Conservation (phyloP, 2,113 vertebrate species). For the Alectura lathami region DNA sequence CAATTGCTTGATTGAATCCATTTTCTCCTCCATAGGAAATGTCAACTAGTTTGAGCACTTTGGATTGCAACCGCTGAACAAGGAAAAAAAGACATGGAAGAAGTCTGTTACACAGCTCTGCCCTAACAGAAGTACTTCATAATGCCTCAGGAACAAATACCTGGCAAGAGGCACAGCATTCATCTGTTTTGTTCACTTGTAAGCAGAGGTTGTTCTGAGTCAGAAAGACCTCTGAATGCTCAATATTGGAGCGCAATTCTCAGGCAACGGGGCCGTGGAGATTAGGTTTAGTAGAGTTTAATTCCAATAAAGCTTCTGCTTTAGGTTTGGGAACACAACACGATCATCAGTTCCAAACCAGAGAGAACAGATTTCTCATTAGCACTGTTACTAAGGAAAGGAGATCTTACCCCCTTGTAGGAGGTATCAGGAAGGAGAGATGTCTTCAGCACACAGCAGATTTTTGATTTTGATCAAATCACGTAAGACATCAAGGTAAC, state of each 20-base stretch:
- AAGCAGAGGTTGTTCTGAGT: neutral
- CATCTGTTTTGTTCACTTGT: neutral
- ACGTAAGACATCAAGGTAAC: neutral
- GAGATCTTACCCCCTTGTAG: neutral
- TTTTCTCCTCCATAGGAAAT: slow-evolving; percentile 99
- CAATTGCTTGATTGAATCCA: slow-evolving; percentile 99
- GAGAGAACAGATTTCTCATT: neutral
- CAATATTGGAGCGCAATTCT: neutral
- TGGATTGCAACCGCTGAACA: slow-evolving; percentile 92
- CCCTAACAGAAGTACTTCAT: neutral
- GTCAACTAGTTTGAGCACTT: slow-evolving; percentile 99
- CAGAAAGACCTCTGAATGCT: neutral
- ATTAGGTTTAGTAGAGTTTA: neutral
- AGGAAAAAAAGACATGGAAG: neutral
- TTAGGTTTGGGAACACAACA: neutral
- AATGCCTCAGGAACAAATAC: neutral
- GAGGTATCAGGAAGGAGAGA: neutral
- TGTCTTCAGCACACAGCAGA: neutral
- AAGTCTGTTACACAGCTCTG: neutral
- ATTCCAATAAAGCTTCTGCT: neutral
- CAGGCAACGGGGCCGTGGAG: neutral
- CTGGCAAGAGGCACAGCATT: neutral
- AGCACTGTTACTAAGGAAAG: neutral
- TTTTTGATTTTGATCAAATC: neutral
- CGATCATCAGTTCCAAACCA: neutral